Percentiles rank a stretch among this genome's conserved stretches.
Evolutionary conservation across 2,797 vertebrate species (phyloP).

Genomic region (Peromyscus eremicus): DNA sequence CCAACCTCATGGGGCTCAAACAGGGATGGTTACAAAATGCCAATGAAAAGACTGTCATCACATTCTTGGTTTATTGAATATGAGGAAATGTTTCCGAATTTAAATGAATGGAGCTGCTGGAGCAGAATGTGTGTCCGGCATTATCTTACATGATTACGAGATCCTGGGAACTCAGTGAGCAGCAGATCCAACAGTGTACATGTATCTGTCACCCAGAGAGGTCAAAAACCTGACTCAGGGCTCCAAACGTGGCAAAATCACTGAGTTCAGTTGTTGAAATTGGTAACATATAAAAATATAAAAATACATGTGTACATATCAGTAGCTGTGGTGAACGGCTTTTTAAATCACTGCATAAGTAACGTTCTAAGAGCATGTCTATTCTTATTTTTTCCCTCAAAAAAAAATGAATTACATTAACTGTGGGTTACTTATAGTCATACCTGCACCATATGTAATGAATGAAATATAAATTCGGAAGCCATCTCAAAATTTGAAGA

Average conservation of each 20-base stretch:
- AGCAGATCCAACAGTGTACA: background rate
- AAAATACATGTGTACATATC: background rate
- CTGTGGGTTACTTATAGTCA: slow-evolving; percentile 65
- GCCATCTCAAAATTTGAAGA: slow-evolving; percentile 55
- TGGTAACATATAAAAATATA: background rate
- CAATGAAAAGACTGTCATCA: background rate
- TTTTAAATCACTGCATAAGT: slow-evolving; percentile 56
- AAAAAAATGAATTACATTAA: slow-evolving; percentile 65
- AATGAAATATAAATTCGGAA: slow-evolving; percentile 68
- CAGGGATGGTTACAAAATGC: background rate
- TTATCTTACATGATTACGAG: slow-evolving; percentile 44
- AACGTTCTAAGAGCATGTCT: slow-evolving; percentile 44
- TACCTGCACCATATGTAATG: slow-evolving; percentile 66
- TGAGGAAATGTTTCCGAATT: slow-evolving; percentile 32
- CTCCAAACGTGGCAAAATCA: slow-evolving; percentile 41
- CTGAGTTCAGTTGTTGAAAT: slow-evolving; percentile 44
- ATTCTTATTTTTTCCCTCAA: slow-evolving; percentile 58
- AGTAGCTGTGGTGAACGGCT: slow-evolving; percentile 5
- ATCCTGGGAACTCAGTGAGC: background rate
- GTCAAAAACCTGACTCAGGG: background rate
- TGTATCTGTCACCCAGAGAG: background rate
- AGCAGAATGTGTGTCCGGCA: slow-evolving; percentile 30
- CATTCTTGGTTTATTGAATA: slow-evolving; percentile 26
- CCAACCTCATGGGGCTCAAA: background rate
- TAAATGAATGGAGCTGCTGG: background rate